Evolutionary conservation across 2,888 invertebrate genomes (phyloP).

Genomic region (Oxytorus armatus): DNA sequence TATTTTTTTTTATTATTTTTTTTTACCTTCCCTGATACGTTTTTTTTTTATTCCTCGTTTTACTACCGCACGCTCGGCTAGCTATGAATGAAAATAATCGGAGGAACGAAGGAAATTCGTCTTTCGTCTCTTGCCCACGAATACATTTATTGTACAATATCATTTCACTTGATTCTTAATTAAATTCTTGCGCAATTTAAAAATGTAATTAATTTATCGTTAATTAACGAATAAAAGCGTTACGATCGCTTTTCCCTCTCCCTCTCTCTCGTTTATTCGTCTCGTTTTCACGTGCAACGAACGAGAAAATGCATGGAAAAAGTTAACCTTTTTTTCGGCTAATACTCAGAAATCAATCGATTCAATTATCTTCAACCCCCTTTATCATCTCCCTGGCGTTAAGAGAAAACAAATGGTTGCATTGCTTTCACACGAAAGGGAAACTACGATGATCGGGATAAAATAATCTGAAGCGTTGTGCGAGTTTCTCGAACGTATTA

Average conservation of each 20-base stretch:
- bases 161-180: constrained; percentile 8
- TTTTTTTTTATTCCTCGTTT: constrained; percentile 25
- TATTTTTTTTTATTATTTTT: constrained; percentile 3
- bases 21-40: constrained; percentile 3
- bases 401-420: too few relatives aligned
- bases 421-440: too few relatives aligned
- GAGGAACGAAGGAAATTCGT: constrained; percentile 37
- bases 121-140: neutral
- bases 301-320: too few relatives aligned
- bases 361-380: too few relatives aligned
- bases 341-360: too few relatives aligned
- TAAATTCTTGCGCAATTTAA: neutral
- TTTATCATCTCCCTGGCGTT: too few relatives aligned
- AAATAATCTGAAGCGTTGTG: too few relatives aligned
- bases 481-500: too few relatives aligned
- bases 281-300: too few relatives aligned
- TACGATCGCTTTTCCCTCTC: neutral
- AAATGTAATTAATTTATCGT: constrained; percentile 5
- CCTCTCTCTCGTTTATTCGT: neutral
- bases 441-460: too few relatives aligned
- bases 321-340: too few relatives aligned
- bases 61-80: constrained; percentile 23
- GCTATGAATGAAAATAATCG: constrained; percentile 44
- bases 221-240: too few relatives aligned
- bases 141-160: neutral